Evolutionary conservation across 2,113 vertebrate genomes (phyloP).

Genomic region (Plecturocebus donacophilus): DNA sequence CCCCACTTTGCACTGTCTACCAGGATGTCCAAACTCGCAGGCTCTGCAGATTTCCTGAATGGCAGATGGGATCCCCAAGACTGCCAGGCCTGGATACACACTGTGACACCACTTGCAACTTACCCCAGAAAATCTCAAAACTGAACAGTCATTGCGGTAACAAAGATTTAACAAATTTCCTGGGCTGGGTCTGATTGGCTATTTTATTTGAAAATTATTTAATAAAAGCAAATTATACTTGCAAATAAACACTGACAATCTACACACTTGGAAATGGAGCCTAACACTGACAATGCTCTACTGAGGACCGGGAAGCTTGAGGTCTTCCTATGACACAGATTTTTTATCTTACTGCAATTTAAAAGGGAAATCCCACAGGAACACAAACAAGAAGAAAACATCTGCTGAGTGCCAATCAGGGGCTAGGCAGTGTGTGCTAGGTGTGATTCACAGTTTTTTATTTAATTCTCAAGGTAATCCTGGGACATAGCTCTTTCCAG

Average conservation of each 20-base stretch:
- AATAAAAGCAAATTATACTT: neutral
- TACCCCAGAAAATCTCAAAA: neutral
- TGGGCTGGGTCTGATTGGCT: neutral
- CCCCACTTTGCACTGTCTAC: neutral
- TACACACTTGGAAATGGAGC: neutral
- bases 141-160: neutral
- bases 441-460: neutral
- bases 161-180: neutral
- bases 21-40: neutral
- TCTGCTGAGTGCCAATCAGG: neutral
- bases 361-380: neutral
- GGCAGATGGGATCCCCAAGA: neutral
- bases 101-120: neutral
- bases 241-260: neutral
- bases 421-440: neutral
- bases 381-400: slow-evolving; percentile 25
- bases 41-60: neutral
- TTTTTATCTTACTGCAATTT: neutral
- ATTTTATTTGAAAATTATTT: neutral
- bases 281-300: neutral
- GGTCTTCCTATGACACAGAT: neutral
- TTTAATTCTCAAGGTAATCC: slow-evolving; percentile 2
- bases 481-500: neutral
- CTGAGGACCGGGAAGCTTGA: neutral
- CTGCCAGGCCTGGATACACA: neutral